phyloP scores from a whole-genome alignment of 1,140 invertebrate species.

The Pachyrhynchus sulphureomaculatus region DNA sequence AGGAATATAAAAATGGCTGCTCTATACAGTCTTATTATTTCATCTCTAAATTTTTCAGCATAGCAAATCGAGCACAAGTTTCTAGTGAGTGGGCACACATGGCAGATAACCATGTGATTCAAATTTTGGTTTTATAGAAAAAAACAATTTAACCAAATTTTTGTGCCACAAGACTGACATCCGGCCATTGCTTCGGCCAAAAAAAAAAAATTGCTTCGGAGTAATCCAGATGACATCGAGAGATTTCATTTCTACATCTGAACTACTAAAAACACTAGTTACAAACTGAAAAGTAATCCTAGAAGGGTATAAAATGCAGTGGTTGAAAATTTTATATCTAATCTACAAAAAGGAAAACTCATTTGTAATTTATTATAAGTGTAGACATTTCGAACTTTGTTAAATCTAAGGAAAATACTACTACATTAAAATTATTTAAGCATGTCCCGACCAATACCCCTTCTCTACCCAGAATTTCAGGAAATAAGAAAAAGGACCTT shows the following conservation, averaged over 20 bases:
- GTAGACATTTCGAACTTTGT: too few relatives aligned
- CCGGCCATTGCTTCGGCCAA: constrained; percentile 16
- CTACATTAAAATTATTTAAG: too few relatives aligned
- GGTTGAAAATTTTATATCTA: too few relatives aligned
- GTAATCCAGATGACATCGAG: too few relatives aligned
- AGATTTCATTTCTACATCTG: too few relatives aligned
- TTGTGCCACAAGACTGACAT: constrained; percentile 24
- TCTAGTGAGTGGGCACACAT: constrained; percentile 31
- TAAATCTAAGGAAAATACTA: too few relatives aligned
- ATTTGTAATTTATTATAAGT: too few relatives aligned
- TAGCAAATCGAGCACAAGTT: constrained; percentile 35
- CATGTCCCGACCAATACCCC: not conserved
- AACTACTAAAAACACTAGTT: too few relatives aligned
- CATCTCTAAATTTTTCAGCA: constrained; percentile 4
- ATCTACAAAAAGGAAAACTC: too few relatives aligned
- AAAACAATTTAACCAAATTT: constrained; percentile 25
- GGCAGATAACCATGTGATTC: constrained; percentile 32
- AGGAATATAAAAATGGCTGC: constrained; percentile 25
- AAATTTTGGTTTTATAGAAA: constrained; percentile 29
- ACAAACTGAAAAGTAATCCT: too few relatives aligned
- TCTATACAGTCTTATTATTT: constrained; percentile 20
- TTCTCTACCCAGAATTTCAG: constrained; percentile 9
- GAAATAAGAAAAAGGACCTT: constrained; percentile 6
- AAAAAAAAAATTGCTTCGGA: constrained; percentile 19
- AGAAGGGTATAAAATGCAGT: too few relatives aligned